Evolutionary conservation across 1,140 invertebrate genomes (phyloP), one percentile per base, ranked within the genome.

Genomic region (Oryctes rhinoceros): DNA sequence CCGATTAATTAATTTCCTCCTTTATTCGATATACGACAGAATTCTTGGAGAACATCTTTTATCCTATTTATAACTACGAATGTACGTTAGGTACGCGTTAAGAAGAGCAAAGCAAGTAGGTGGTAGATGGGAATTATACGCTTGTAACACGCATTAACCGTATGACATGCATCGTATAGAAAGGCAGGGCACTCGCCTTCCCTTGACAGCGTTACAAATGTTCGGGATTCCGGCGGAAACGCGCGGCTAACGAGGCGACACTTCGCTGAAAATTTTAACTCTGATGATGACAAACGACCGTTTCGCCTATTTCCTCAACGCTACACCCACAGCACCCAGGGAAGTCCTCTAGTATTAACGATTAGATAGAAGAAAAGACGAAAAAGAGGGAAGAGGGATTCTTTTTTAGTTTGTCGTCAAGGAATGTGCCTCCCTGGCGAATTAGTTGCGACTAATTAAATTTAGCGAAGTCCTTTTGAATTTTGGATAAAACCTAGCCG

Each of bases 201-300:
- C 24, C 65, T 35, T 49, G 76, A 67, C 65, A 67, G 30, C 65
- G 65, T 76, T 76, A 76, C 74, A 76, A 76, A 76, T 76, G 74
- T 44, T 48, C 35, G 44, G 74, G 74, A 76, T 44, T 76, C 74
- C 44, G 74, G 74, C 74, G 74, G 74, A 76, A 76, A 76, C 74
- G 74, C 18, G 74, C 35, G 44, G 30, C 74, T 76, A 76, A 76
- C 74, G 74, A 76, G 74, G 74, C 74, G 74, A 44, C 74, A 76
- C 74, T n/a, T 76, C 74, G 74, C 74, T 76, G 74, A 76, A 76
- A 76, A 76, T 76, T 44, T 76, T 76, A 76, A 13, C 74, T 76
- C 74, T 76, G 74, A 76, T 76, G 74, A 76, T 76, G 74, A 76
- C 74, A 76, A 76, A 76, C 74, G 74, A 76, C 74, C 44, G 74